phyloP scores from a whole-genome alignment of 2,113 vertebrate genomes.

The Oreochromis spilurus region DNA sequence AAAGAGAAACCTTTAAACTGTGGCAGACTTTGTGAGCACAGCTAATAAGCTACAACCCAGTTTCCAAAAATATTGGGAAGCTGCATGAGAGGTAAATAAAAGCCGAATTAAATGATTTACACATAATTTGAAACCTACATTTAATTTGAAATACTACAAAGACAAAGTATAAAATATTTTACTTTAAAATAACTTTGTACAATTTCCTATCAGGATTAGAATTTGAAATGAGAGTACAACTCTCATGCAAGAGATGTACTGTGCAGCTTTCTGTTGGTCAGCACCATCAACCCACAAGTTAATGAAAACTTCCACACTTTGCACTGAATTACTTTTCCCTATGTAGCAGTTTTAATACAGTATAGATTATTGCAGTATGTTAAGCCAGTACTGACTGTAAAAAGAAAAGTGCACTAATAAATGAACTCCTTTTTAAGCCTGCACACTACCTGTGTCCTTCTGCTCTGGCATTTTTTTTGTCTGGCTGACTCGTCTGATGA shows the following conservation, averaged over 20 bases:
- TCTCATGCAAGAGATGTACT: not conserved
- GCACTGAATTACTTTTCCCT: not conserved
- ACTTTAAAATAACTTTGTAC: not conserved
- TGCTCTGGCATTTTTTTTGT: not conserved
- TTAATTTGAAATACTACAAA: not conserved
- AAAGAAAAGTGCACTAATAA: not conserved
- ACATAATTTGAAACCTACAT: not conserved
- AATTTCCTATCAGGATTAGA: not conserved
- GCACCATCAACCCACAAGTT: not conserved
- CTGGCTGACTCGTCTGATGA: constrained; percentile 10
- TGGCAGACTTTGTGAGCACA: not conserved
- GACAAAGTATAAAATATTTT: not conserved
- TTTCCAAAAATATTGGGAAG: not conserved
- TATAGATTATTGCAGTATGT: not conserved
- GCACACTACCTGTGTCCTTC: not conserved
- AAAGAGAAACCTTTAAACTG: not conserved
- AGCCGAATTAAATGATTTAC: not conserved
- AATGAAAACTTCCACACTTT: not conserved
- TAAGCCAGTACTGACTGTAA: not conserved
- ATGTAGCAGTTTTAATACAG: not conserved
- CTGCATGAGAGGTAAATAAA: not conserved
- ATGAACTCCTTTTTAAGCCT: not conserved
- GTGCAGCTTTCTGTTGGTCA: not conserved
- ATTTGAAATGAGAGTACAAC: not conserved
- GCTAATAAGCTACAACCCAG: not conserved